Evolutionary conservation across 1,140 invertebrate genomes (phyloP).

Genomic region (Platyscapa corneri): DNA sequence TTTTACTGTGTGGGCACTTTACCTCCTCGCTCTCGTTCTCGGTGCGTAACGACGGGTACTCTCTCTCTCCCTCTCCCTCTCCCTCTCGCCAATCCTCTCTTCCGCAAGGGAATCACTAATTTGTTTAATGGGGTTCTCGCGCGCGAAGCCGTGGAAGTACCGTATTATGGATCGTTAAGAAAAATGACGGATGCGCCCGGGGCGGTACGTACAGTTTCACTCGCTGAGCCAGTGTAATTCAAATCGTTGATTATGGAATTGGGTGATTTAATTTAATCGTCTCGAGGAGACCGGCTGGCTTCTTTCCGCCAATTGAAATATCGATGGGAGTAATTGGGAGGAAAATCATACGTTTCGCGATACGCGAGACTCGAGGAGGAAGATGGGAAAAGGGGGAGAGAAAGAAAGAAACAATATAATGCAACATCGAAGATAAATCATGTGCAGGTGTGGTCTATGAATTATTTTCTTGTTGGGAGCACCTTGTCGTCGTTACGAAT

Average conservation of each 20-base stretch:
- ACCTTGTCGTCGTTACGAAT: not conserved
- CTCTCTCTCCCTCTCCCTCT: not conserved
- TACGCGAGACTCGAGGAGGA: too few species aligned
- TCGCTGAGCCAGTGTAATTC: not conserved
- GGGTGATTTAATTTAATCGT: constrained; percentile 48
- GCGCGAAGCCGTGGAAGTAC: not conserved
- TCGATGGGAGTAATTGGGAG: constrained; percentile 26
- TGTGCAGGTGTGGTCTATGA: not conserved
- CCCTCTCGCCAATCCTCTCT: not conserved
- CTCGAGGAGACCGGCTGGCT: not conserved
- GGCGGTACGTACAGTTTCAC: not conserved
- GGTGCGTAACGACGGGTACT: constrained; percentile 1
- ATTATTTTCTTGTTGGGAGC: not conserved
- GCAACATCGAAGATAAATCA: not conserved
- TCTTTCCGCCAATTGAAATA: constrained; percentile 25
- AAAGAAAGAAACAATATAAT: not conserved
- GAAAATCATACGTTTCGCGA: constrained; percentile 40
- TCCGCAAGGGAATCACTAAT: constrained; percentile 35
- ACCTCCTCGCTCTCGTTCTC: not conserved
- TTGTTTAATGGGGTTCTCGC: constrained; percentile 47
- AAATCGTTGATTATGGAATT: constrained; percentile 41
- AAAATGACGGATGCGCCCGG: constrained; percentile 49
- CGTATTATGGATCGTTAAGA: constrained; percentile 49
- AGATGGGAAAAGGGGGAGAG: not conserved
- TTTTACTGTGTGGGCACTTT: constrained; percentile 23